These are phyloP conservation scores for Mystacides longicornis DNA, from an alignment of 2,888 invertebrate species.

Conservation along the genomic window DNA sequence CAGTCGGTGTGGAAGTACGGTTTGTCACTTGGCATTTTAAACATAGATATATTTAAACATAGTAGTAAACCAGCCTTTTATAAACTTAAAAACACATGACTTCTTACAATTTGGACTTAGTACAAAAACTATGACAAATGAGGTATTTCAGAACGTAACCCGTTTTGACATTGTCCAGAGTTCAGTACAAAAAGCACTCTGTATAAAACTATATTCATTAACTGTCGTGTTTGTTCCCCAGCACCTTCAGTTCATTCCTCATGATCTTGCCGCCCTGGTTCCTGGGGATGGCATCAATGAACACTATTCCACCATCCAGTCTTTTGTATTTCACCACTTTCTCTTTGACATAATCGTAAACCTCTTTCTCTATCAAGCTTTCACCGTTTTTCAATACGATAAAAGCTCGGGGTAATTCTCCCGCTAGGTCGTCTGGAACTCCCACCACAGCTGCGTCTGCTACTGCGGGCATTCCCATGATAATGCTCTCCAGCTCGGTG, in stretches of 20 bases:
- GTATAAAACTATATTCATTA: too few relatives aligned
- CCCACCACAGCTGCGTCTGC: conserved; percentile 76
- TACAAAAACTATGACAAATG: too few relatives aligned
- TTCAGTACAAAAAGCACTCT: too few relatives aligned
- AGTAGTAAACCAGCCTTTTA: too few relatives aligned
- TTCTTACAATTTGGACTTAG: too few relatives aligned
- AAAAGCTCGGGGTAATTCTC: conserved; percentile 70
- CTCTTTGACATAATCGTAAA: conserved; percentile 51
- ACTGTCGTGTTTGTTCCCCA: conserved; percentile 29
- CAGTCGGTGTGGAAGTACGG: too few relatives aligned
- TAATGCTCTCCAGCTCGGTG: conserved; percentile 72
- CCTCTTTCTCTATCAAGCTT: conserved; percentile 49
- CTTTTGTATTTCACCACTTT: conserved; percentile 67
- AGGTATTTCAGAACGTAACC: too few relatives aligned
- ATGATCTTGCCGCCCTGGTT: conserved; percentile 71
- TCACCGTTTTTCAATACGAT: conserved; percentile 54
- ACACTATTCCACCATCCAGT: conserved; percentile 61
- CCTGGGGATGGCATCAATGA: conserved; percentile 63
- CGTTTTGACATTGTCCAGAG: too few relatives aligned
- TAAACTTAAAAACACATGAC: too few relatives aligned
- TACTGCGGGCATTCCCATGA: conserved; percentile 63
- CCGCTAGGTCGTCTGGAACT: conserved; percentile 58
- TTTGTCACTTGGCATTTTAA: too few relatives aligned
- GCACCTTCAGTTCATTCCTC: conserved; percentile 57
- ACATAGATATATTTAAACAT: too few relatives aligned